Percentiles rank a stretch among this genome's conserved stretches.
These are phyloP conservation scores for Dryoscopus gambensis DNA, from an alignment of 2,113 vertebrate genomes.

Conservation along the genomic window DNA sequence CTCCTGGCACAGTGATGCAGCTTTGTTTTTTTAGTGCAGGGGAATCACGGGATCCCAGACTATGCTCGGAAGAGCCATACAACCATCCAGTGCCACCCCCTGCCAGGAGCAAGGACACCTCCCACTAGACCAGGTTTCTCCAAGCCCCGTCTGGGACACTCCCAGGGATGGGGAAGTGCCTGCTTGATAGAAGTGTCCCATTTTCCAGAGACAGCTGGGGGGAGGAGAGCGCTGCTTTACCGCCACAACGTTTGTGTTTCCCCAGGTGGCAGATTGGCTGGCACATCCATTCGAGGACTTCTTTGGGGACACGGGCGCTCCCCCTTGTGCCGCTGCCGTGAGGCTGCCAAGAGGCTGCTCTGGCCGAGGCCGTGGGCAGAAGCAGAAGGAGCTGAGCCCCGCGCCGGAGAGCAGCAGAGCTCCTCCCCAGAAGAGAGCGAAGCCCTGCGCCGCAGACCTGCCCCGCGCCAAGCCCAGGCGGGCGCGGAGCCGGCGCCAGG, in stretches of 20 bases:
- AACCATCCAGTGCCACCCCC: background rate
- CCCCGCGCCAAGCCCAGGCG: background rate
- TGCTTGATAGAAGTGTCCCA: accelerated
- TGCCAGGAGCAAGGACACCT: background rate
- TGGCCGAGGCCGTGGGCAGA: conserved; percentile 16
- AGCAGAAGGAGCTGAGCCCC: conserved; percentile 4
- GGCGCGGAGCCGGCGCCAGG: conserved; percentile 7
- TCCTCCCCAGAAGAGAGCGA: conserved; percentile 69
- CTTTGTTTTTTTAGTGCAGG: background rate
- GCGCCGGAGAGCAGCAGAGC: conserved; percentile 43
- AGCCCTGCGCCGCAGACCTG: background rate
- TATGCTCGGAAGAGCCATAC: too few relatives aligned
- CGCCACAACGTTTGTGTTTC: background rate
- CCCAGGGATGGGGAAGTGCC: background rate
- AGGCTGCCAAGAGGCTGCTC: background rate
- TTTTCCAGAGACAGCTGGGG: background rate
- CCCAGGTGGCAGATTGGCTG: conserved; percentile 78
- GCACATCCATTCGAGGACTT: conserved; percentile 79
- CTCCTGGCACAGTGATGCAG: background rate
- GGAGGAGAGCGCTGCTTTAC: background rate
- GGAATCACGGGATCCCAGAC: accelerated
- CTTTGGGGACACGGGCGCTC: conserved; percentile 25
- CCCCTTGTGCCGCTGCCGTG: background rate
- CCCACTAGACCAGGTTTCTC: background rate
- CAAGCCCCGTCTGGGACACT: background rate